These are phyloP conservation scores for Euthynnus affinis DNA, from an alignment of 2,797 vertebrate genomes.

Conservation along the genomic window DNA sequence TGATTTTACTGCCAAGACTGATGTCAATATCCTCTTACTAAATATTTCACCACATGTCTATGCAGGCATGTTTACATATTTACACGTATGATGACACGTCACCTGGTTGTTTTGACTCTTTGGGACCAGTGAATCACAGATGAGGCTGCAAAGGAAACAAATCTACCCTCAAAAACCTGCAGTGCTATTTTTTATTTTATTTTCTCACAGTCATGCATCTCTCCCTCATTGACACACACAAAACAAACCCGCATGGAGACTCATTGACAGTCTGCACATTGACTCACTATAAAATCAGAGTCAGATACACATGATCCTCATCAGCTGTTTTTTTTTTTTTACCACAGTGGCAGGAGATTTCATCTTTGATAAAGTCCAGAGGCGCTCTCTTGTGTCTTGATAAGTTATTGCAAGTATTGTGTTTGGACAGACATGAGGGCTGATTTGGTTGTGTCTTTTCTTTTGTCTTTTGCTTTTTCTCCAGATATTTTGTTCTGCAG, in stretches of 20 bases:
- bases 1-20: constrained; percentile 4
- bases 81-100: not conserved
- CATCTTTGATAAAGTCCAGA: constrained; percentile 25
- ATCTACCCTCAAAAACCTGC: not conserved
- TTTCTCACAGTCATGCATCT: constrained; percentile 15
- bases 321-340: not conserved
- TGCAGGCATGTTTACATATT: constrained; percentile 24
- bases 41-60: constrained; percentile 6
- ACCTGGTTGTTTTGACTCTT: not conserved
- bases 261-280: constrained; percentile 16
- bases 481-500: not conserved
- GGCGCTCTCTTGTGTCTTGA: constrained; percentile 65
- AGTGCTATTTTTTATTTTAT: not conserved
- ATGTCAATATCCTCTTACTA: not conserved
- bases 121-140: constrained; percentile 1
- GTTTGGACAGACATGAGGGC: not conserved
- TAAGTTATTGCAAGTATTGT: constrained; percentile 47
- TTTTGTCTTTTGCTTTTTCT: not conserved
- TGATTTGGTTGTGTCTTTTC: not conserved
- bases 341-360: not conserved
- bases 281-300: constrained; percentile 24
- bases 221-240: constrained; percentile 25
- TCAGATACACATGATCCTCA: constrained; percentile 9
- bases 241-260: not conserved
- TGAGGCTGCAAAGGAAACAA: not conserved